Percentiles rank a stretch among this genome's conserved stretches.
Conservation (phyloP, 2,113 vertebrate species). For the Cebidichthys violaceus region DNA sequence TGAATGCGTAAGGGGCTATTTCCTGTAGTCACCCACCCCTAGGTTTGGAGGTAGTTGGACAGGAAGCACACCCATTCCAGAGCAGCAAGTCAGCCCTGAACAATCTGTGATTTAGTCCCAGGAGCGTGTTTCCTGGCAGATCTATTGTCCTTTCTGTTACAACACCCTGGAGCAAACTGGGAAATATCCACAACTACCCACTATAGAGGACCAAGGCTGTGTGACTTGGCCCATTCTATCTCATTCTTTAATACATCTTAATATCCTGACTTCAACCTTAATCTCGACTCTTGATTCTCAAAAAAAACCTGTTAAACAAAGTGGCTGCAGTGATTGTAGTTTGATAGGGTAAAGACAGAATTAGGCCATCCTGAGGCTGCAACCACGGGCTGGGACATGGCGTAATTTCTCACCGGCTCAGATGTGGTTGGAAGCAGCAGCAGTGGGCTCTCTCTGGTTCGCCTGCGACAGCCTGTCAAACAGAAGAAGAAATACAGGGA, state of each 20-base stretch:
- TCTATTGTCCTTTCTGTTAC: constrained; percentile 60
- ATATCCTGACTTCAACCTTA: background rate
- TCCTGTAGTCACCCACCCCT: constrained; percentile 52
- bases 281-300: background rate
- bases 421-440: constrained; percentile 60
- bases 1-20: constrained; percentile 3
- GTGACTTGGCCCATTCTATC: background rate
- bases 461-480: constrained; percentile 58
- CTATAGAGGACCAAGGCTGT: background rate
- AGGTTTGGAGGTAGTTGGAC: constrained; percentile 41
- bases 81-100: constrained; percentile 50
- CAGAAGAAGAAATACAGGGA: constrained; percentile 49
- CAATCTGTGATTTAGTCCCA: constrained; percentile 58
- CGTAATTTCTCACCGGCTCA: constrained; percentile 55
- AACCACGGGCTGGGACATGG: background rate
- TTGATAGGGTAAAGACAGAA: constrained; percentile 30
- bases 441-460: constrained; percentile 18
- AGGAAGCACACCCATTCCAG: constrained; percentile 64
- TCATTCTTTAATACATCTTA: background rate
- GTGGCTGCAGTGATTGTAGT: background rate
- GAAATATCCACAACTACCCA: constrained; percentile 37
- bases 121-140: constrained; percentile 62
- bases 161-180: constrained; percentile 26
- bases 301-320: background rate
- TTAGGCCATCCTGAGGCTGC: background rate